Evolutionary conservation across 2,797 vertebrate genomes (phyloP).

Genomic region (Crocodylus rhombifer): DNA sequence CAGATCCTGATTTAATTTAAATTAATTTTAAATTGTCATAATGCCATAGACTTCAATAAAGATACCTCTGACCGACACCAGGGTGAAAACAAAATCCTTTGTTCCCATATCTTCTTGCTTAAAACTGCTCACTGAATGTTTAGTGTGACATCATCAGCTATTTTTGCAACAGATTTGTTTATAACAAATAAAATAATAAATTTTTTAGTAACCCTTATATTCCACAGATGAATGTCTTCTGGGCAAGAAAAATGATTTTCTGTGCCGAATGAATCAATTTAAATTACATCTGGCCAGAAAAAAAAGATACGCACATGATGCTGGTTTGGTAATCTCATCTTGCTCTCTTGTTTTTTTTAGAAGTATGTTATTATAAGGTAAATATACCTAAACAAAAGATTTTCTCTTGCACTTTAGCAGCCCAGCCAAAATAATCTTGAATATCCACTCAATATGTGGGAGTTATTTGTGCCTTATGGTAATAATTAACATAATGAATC

Average conservation of each 20-base stretch:
- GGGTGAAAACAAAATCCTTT: neutral
- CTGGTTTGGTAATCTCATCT: neutral
- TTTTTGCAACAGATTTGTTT: neutral
- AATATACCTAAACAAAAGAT: neutral
- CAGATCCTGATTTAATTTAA: neutral
- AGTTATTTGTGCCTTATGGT: neutral
- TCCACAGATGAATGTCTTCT: neutral
- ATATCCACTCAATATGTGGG: neutral
- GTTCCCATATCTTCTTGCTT: neutral
- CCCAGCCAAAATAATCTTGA: neutral
- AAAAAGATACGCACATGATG: neutral
- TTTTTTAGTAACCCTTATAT: neutral
- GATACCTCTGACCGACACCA: fast-evolving
- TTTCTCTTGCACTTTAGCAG: neutral
- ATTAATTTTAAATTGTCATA: neutral
- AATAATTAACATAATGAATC: constrained; percentile 11
- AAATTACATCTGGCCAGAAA: constrained; percentile 14
- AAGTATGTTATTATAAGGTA: constrained; percentile 1
- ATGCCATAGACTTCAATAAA: neutral
- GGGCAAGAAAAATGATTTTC: constrained; percentile 8
- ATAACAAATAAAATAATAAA: neutral
- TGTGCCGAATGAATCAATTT: neutral
- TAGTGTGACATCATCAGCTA: neutral
- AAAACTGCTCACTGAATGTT: neutral
- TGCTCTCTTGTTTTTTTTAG: neutral